A percentile compares a stretch with the other conserved stretches of the same genome.
Conservation (phyloP, 2,113 vertebrate genomes). For the Eulemur macaco region DNA sequence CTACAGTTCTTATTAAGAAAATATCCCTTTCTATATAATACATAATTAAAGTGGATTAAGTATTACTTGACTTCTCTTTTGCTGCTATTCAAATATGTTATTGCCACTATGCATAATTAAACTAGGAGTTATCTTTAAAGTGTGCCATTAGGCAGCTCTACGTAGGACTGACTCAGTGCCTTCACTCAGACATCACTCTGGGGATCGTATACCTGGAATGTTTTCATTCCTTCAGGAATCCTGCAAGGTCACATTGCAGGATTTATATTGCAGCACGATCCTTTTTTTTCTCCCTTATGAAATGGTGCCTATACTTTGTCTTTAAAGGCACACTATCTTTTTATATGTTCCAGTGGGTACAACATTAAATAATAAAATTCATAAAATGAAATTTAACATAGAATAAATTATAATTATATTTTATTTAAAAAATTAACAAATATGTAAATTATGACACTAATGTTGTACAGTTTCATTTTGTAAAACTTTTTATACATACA, state of each 20-base stretch:
- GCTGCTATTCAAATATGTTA: slow-evolving; percentile 46
- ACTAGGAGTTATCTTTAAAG: slow-evolving; percentile 1
- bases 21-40: slow-evolving; percentile 37
- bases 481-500: neutral
- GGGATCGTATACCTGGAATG: neutral
- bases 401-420: neutral
- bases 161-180: neutral
- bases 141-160: neutral
- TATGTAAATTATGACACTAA: neutral
- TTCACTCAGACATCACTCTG: neutral
- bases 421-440: neutral
- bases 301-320: neutral
- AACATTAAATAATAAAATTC: neutral
- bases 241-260: neutral
- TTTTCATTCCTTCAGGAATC: neutral
- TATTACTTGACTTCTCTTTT: slow-evolving; percentile 64
- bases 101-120: slow-evolving; percentile 36
- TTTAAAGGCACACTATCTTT: neutral
- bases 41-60: slow-evolving; percentile 65
- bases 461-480: neutral
- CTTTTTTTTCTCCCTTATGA: neutral
- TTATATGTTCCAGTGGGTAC: neutral
- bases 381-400: neutral
- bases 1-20: slow-evolving; percentile 19
- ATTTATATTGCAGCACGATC: neutral